Evolutionary conservation across 2,888 invertebrate genomes (phyloP).

Genomic region (Melanotus villosus): DNA sequence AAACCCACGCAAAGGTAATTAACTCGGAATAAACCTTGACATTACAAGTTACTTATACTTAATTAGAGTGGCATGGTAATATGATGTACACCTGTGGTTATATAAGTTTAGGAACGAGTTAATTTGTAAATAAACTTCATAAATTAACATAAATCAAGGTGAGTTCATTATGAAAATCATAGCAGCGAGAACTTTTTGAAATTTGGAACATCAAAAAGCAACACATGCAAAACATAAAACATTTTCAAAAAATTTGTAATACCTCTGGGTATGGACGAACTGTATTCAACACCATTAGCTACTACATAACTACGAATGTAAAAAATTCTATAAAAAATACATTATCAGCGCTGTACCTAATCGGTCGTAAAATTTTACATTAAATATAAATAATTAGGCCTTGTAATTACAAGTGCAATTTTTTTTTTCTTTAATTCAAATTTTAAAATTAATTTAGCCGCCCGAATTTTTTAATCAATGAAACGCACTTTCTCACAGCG

Average conservation of each 20-base stretch:
- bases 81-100: no score
- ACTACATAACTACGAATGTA: slow-evolving; percentile 3
- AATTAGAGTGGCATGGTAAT: no score
- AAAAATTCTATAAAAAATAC: slow-evolving; percentile 21
- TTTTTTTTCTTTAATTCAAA: no score
- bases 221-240: neutral
- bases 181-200: no score
- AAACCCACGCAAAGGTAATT: no score
- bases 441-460: neutral
- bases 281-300: slow-evolving; percentile 5
- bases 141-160: no score
- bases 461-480: neutral
- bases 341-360: slow-evolving; percentile 5
- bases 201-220: no score
- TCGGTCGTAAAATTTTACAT: neutral
- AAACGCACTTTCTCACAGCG: neutral
- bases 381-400: neutral
- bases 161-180: no score
- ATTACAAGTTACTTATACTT: no score
- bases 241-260: neutral
- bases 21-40: no score
- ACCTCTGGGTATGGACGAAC: slow-evolving; percentile 2
- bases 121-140: no score
- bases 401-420: neutral
- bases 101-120: no score